Percentiles rank a stretch among this genome's conserved stretches.
phyloP scores from a whole-genome alignment of 2,797 vertebrate species.

The Pogonophryne albipinna region DNA sequence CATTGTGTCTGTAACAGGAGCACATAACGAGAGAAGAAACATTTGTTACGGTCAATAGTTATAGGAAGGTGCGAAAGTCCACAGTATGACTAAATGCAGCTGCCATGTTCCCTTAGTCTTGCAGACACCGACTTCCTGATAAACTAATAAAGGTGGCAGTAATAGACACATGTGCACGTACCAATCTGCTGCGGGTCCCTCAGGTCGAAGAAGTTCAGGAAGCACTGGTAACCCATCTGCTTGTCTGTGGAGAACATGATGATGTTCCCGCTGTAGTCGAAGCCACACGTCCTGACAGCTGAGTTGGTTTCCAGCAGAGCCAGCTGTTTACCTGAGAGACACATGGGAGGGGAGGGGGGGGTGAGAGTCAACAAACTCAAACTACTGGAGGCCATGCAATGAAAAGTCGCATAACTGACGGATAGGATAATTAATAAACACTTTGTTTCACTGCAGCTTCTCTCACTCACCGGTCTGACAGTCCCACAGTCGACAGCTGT shows the following conservation, averaged over 20 bases:
- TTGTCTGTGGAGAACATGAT: constrained; percentile 99
- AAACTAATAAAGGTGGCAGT: no score
- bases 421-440: not conserved
- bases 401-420: not conserved
- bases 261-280: constrained; percentile 98
- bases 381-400: no score
- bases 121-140: not conserved
- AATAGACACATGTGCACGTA: constrained; percentile 60
- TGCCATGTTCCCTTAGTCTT: not conserved
- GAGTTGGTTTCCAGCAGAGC: constrained; percentile 95
- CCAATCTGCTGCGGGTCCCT: constrained; percentile 96
- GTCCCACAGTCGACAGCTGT: constrained; percentile 98
- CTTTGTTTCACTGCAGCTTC: not conserved
- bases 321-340: constrained; percentile 92
- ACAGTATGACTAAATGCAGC: no score
- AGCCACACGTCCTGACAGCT: constrained; percentile 96
- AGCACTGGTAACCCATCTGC: constrained; percentile 99
- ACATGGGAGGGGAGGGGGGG: no score
- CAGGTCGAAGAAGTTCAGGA: constrained; percentile 95
- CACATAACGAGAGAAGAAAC: no score
- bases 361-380: not conserved
- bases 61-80: no score
- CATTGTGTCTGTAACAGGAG: no score
- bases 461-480: constrained; percentile 91
- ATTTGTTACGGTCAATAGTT: no score